Base-by-base conservation (phyloP, 1,140 invertebrate species). In the Brachionus plicatilis region DNA sequence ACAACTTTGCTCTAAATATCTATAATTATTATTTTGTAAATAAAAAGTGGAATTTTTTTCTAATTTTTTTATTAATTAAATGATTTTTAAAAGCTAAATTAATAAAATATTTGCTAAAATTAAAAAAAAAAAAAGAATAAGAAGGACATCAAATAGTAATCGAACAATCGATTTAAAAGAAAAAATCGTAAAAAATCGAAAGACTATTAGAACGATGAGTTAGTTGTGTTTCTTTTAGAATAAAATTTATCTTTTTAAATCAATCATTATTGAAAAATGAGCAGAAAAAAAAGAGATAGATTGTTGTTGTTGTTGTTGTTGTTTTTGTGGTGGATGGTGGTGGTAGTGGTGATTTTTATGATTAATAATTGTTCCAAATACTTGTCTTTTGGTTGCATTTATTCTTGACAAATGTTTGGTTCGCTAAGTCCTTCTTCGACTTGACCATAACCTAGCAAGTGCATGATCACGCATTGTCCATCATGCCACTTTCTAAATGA, bases 71-170 rank as follows among this genome's bases (percentile, higher is more conserved):
- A 60, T 60, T 60, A 60, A 60, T 60, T 60, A 60, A 60, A 60
- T 60, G 53, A 60, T 60, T 60, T 50, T 60, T 60, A 60, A 60
- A 60, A 60, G 53, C 53, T 60, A 60, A 60, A 60, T 60, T 60
- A 60, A 60, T 60, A 60, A 60, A 60, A 60, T 60, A 60, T 24
- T 60, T 60, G 53, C 53, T 60, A 60, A 60, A 60, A 60, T 60
- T 8, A 20, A 60, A 60, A 60, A 60, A 60, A 60, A 37, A 37
- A 37, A 37, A 27, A 24, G n/a, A 20, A 8, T 60, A 27, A 24
- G 53, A 60, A 60, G 53, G 53, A 60, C 53, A 60, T 20, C n/a
- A 60, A 60, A 60, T 20, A 60, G 8, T 60, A 60, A 60, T 60
- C 53, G 53, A 60, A 60, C 53, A 60, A 60, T 60, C 53, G 53